Evolutionary conservation across 2,797 vertebrate species (phyloP).

Genomic region (Tragelaphus oryx): DNA sequence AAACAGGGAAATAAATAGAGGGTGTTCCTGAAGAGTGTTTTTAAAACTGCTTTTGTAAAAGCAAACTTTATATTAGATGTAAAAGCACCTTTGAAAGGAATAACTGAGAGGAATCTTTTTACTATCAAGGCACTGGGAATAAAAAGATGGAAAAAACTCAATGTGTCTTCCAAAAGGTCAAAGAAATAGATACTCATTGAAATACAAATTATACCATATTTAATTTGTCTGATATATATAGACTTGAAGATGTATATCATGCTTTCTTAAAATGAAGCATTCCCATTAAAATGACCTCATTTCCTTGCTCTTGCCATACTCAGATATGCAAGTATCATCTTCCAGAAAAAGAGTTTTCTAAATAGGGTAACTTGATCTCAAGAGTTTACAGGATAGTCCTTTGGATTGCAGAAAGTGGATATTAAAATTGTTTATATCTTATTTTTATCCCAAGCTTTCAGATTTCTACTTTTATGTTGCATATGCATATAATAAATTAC

Average conservation of each 20-base stretch:
- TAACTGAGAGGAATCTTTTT: background rate
- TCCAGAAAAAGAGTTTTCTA: background rate
- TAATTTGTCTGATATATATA: background rate
- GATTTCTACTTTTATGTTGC: background rate
- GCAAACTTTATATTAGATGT: background rate
- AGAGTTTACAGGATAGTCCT: background rate
- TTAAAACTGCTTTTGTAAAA: background rate
- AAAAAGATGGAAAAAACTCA: background rate
- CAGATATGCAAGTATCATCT: background rate
- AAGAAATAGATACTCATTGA: background rate
- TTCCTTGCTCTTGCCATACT: background rate
- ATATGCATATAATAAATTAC: background rate
- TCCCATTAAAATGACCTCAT: background rate
- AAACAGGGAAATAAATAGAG: background rate
- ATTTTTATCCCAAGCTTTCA: background rate
- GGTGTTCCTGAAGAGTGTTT: background rate
- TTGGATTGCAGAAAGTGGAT: background rate
- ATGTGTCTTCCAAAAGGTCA: background rate
- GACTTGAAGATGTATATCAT: background rate
- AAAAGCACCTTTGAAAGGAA: background rate
- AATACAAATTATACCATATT: background rate
- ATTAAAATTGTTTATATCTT: background rate
- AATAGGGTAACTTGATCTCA: background rate
- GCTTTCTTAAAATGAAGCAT: background rate
- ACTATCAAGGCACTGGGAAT: background rate